Base-by-base conservation (phyloP, 2,888 invertebrate genomes). In the Andrena hattorfiana region DNA sequence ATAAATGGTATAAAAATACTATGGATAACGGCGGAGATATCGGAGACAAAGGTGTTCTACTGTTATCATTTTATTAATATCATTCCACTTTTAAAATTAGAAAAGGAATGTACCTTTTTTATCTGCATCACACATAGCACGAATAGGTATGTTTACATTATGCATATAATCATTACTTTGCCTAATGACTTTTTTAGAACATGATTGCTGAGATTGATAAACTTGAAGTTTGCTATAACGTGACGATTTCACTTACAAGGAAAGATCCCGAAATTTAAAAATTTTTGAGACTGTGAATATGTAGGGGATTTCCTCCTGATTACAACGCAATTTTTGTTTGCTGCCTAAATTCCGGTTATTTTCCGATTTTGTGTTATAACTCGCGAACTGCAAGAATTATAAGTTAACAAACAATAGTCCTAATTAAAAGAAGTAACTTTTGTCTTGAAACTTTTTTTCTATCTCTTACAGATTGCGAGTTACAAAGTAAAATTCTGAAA, bases 41-140 rank as follows among this genome's bases (percentile, higher is more conserved):
- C 10, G 16, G 48, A 63, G 62, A 59, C 16, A 20, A 20, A 30
- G 5, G 2, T 32, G 20, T 13, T 48, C 56, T 16, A 75, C 48
- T 63, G n/a, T 54, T 63, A 20, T 20, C 10, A 2, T 3, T 63
- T 20, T 20, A 64, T 42, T 59, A 81, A 63, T 68, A 78, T 42
- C 42, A 62, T 23, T 49, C 32, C 7, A 16, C 2, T 28, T 26
- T 23, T 60, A 72, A 67, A 72, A 72, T 56, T 68, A 6, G n/a
- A 28, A n/a, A 20, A 42, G 7, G 1, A 30, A 30, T 2, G 13
- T 7, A 56, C 48, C 51, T 67, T 48, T 10, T 26, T 8, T 23
- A 56, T 23, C 56, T 56, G 4, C 23, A 56, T 26, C 26, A 26
- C 26, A 10, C 8, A 23, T 56, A 4, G 3, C 10, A 10, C 42